Evolutionary conservation across 2,888 invertebrate species (phyloP), one percentile per base, ranked within the genome.

Genomic region (Phytoseiulus persimilis): DNA sequence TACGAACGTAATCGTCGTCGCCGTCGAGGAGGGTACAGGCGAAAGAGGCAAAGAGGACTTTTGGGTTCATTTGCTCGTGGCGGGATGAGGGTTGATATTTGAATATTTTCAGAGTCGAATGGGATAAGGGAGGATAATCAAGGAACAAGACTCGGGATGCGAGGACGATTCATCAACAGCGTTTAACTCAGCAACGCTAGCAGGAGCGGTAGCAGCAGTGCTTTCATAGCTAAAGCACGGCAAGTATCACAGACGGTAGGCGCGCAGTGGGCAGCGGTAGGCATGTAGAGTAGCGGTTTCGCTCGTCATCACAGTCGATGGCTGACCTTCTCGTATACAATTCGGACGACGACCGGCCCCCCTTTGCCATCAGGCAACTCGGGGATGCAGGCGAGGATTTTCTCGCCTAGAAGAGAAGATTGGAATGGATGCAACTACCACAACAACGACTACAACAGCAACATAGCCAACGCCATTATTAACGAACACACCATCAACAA

Each of bases 371-470:
- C 45, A n/a, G 87, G 87, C 87, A 87, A 39, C 32, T 87, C 87
- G 87, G 87, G 87, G n/a, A 87, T 87, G 87, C 87, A 87, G 45
- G 87, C 87, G 87, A 87, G 87, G 87, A 87, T 87, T 87, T 33
- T 87, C 87, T 87, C 87, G 32, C 87, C 87, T 87, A 87, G 32
- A 87, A 87, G 45, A 87, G 39, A 45, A 87, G 87, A 87, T 87
- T 5, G 45, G n/a, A 33, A 87, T 45, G 45, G 45, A 33, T 39
- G 33, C 87, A 87, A 87, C 87, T 39, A 87, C 87, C 32, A 87
- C 84, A 84, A 33, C 6, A 84, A 84, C 84, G 23, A 84, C 87
- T 31, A 31, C 32, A 23, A 84, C 32, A 87, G 33, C 87, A 45
- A n/a, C 87, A 87, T 28, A 83, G 83, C 32, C 33, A 31, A 45